A percentile compares a stretch with the other conserved stretches of the same genome.
Conservation (phyloP, 2,797 vertebrate genomes). For the Dromococcyx pavoninus region DNA sequence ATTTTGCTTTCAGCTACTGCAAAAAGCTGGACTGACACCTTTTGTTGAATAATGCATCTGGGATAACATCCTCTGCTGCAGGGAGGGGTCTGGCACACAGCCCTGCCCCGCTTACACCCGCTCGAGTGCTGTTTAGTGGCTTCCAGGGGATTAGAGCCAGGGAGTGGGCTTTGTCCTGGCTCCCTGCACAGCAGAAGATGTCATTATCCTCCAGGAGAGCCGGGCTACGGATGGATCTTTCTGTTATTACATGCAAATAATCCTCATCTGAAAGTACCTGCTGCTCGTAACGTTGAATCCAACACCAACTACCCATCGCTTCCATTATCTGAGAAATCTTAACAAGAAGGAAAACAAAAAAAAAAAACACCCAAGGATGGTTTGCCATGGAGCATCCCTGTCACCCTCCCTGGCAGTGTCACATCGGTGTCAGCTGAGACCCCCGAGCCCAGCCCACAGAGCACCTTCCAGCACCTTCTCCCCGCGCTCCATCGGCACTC, state of each 20-base stretch:
- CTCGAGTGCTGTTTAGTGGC: not conserved
- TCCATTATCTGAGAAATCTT: not conserved
- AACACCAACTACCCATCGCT: not conserved
- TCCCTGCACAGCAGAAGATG: not conserved
- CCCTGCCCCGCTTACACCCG: not conserved
- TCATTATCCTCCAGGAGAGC: not conserved
- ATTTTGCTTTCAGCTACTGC: conserved; percentile 28
- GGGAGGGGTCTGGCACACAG: not conserved
- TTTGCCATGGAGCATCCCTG: not conserved
- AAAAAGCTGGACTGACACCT: not conserved
- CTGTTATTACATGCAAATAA: conserved; percentile 2
- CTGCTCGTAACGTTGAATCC: not conserved
- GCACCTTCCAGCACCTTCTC: fast-evolving
- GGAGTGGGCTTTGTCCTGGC: conserved; percentile 8
- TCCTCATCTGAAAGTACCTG: not conserved
- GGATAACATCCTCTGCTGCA: not conserved
- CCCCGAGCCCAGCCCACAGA: not conserved
- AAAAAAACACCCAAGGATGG: not conserved
- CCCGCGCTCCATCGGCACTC: not conserved
- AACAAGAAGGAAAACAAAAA: not conserved
- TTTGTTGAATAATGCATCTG: conserved; percentile 23
- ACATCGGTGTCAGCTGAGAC: not conserved
- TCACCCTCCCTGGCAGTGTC: not conserved
- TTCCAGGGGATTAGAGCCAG: not conserved
- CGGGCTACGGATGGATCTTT: not conserved